These are phyloP conservation scores for Dicrostonyx torquatus DNA, from an alignment of 2,797 vertebrate genomes.

Conservation along the genomic window DNA sequence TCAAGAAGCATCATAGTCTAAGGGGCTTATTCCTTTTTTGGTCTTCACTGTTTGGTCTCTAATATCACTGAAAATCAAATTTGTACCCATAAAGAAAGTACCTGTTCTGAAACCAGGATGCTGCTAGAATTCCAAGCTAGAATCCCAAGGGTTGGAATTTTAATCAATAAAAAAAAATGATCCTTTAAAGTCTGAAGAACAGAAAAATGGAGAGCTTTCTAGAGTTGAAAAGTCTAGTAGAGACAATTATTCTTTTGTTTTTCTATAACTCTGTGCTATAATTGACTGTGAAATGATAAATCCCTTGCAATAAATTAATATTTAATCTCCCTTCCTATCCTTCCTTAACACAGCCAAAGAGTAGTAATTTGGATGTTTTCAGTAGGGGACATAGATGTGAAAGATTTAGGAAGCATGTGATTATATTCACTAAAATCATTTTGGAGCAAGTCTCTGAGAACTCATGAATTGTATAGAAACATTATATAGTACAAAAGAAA, in stretches of 20 bases:
- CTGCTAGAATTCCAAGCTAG: not conserved
- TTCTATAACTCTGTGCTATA: not conserved
- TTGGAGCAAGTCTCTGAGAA: not conserved
- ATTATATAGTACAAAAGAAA: not conserved
- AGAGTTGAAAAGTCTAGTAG: not conserved
- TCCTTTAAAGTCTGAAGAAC: not conserved
- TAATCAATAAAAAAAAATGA: not conserved
- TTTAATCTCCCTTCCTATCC: not conserved
- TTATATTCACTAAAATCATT: not conserved
- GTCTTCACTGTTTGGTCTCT: not conserved
- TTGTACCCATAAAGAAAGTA: not conserved
- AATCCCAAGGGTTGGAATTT: not conserved
- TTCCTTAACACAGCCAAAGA: not conserved
- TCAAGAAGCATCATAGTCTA: not conserved
- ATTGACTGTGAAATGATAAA: not conserved
- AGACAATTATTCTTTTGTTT: fast-evolving
- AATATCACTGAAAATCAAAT: not conserved
- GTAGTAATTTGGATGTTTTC: not conserved
- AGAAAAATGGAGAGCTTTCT: not conserved
- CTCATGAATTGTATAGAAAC: not conserved
- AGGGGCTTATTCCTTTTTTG: not conserved
- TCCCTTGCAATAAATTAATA: not conserved
- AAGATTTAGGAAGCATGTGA: not conserved
- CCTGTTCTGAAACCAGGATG: not conserved
- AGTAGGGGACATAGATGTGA: not conserved